Base-by-base conservation (phyloP, 2,888 invertebrate species). In the Amorpha juglandis region DNA sequence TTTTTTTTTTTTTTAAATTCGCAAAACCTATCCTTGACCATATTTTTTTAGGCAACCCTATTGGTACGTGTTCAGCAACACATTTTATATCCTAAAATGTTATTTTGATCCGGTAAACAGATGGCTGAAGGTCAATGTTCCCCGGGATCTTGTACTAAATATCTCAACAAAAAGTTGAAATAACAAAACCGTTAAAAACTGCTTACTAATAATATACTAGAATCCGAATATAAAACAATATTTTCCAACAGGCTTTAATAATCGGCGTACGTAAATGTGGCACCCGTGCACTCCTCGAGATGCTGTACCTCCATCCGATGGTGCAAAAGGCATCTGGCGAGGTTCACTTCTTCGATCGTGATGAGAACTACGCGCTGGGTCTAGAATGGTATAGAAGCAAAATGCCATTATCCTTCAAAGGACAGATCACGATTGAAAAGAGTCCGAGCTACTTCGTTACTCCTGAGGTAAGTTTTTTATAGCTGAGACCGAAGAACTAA, bases 391-490 rank as follows among this genome's bases (percentile, higher is more conserved):
- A 99, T 89, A 94, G 97, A 69, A 96, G 96, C 83, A 97, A 98
- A 86, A 99, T 99, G 98, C 99, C 99, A 12, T 96, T 97, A 80
- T 98, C 98, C 0, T 97, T 97, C 88, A 95, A 96, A 71, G 97
- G 97, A 53, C 98, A 99, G 89, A 96, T 99, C 75, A 98, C 98
- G 66, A 97, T 99, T 77, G 99, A 99, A 90, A 99, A 99, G 91
- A 99, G 98, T 78, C 99, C 99, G 6, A 98, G 98, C 80, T 99
- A 99, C 91, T 99, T 99, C 92, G 98, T 99, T 58, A 98, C 98
- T 66, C 97, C 98, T 14, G 97, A 98, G 95, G 99, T 98, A 88
- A 95, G 95, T 6, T 6, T 27, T 27, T 21, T 12, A 33, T 42
- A 21, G 42, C 16, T 58, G 38, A 11, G 16, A 14, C 16, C 6